A percentile compares a stretch with the other conserved stretches of the same genome.
Conservation (phyloP, 2,113 vertebrate species). For the Orientallactaga bullata region DNA sequence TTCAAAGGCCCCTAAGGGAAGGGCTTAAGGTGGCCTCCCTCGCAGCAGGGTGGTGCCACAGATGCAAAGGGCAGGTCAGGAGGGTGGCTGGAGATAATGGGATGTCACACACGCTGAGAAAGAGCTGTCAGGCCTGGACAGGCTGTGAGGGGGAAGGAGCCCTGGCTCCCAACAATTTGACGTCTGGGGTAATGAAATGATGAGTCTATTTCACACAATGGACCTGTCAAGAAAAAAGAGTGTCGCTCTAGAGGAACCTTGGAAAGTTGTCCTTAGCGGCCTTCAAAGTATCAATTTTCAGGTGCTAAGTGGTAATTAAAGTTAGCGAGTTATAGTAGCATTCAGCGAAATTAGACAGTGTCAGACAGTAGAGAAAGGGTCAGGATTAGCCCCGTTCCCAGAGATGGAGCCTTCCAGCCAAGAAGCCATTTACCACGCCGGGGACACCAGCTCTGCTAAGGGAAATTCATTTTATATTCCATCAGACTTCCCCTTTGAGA, state of each 20-base stretch:
- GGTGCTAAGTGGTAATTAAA: constrained; percentile 80
- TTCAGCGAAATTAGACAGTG: constrained; percentile 77
- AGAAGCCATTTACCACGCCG: neutral
- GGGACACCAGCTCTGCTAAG: neutral
- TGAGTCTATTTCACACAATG: constrained; percentile 81
- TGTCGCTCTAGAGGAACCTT: constrained; percentile 50
- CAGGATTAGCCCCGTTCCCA: neutral
- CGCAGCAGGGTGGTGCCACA: constrained; percentile 76
- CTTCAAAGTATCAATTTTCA: constrained; percentile 76
- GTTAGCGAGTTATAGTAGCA: constrained; percentile 39
- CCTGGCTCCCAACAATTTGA: constrained; percentile 71
- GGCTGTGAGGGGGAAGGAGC: constrained; percentile 67
- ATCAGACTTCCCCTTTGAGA: neutral
- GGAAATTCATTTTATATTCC: neutral
- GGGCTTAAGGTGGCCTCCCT: constrained; percentile 80
- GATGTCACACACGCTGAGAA: constrained; percentile 80
- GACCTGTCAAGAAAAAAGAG: constrained; percentile 77
- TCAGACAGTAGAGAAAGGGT: constrained; percentile 46
- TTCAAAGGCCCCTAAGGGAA: constrained; percentile 82
- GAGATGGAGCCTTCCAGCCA: neutral
- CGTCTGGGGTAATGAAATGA: constrained; percentile 82
- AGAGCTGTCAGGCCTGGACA: constrained; percentile 82
- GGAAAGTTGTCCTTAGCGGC: constrained; percentile 69
- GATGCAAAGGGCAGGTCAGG: constrained; percentile 85
- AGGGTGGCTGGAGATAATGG: constrained; percentile 86